phyloP scores from a whole-genome alignment of 2,888 invertebrate genomes.

The Cantharis flavilabris region DNA sequence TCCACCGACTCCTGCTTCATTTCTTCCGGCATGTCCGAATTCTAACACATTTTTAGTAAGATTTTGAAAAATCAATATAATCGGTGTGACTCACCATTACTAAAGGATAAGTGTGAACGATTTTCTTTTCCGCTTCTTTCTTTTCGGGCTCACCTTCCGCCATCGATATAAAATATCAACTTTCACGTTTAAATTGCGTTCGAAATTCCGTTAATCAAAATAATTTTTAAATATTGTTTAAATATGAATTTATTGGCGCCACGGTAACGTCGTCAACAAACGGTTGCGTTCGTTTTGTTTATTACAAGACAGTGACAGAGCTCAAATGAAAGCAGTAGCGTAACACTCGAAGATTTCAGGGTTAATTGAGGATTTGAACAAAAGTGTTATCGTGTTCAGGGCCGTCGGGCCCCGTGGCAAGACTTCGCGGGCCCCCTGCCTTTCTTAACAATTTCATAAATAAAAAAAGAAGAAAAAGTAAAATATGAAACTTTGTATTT shows the following conservation, averaged over 20 bases:
- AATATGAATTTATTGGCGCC: conserved; percentile 21
- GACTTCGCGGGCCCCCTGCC: too few species aligned
- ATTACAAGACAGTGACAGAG: neutral
- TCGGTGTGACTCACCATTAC: conserved; percentile 69
- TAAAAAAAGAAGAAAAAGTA: too few species aligned
- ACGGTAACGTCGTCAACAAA: conserved; percentile 9
- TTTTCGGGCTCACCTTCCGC: conserved; percentile 26
- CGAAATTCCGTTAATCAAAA: neutral
- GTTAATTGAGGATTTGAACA: too few species aligned
- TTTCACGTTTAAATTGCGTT: neutral
- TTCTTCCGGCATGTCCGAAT: conserved; percentile 92
- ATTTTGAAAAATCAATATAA: conserved; percentile 8
- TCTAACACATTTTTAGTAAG: conserved; percentile 58
- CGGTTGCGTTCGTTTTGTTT: neutral
- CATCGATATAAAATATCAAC: conserved; percentile 5
- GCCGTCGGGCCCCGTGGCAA: too few species aligned
- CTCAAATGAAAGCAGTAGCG: neutral
- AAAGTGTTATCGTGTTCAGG: too few species aligned
- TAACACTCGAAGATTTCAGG: neutral
- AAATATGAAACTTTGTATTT: too few species aligned
- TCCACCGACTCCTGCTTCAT: conserved; percentile 90
- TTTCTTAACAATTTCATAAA: too few species aligned
- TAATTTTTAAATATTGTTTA: conserved; percentile 10
- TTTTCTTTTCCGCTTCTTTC: conserved; percentile 65
- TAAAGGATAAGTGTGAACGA: conserved; percentile 80